phyloP scores from a whole-genome alignment of 2,113 vertebrate species.

The Xyliphius kryptos region DNA sequence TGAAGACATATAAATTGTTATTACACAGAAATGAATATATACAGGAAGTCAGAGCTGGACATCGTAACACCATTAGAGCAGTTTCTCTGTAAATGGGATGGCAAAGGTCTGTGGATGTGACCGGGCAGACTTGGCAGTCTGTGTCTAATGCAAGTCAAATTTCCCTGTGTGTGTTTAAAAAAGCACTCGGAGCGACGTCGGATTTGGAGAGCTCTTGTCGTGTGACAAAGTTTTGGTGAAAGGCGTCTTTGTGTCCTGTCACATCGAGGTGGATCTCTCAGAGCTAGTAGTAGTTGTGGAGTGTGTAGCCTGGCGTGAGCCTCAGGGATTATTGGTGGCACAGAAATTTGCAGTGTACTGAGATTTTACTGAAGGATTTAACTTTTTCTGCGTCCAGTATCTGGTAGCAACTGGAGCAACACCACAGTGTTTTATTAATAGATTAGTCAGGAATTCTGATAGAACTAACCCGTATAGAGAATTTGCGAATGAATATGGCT shows the following conservation, averaged over 20 bases:
- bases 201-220: constrained; percentile 11
- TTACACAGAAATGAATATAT: no score
- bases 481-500: no score
- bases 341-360: constrained; percentile 15
- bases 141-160: constrained; percentile 34
- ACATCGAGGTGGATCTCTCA: background rate
- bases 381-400: background rate
- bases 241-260: constrained; percentile 26
- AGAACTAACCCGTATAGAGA: no score
- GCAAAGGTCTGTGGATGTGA: constrained; percentile 15
- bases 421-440: no score
- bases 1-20: no score
- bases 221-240: constrained; percentile 20
- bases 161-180: constrained; percentile 13
- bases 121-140: constrained; percentile 1
- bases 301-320: constrained; percentile 12
- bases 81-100: no score
- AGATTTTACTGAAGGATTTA: no score
- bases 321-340: constrained; percentile 4
- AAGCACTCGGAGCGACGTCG: background rate
- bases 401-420: background rate
- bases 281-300: constrained; percentile 2
- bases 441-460: no score
- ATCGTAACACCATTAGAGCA: no score
- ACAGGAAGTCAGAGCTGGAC: no score